Percentiles rank a stretch among this genome's conserved stretches.
These are phyloP conservation scores for Sandelia bainsii DNA, from an alignment of 2,797 vertebrate genomes.

Conservation along the genomic window DNA sequence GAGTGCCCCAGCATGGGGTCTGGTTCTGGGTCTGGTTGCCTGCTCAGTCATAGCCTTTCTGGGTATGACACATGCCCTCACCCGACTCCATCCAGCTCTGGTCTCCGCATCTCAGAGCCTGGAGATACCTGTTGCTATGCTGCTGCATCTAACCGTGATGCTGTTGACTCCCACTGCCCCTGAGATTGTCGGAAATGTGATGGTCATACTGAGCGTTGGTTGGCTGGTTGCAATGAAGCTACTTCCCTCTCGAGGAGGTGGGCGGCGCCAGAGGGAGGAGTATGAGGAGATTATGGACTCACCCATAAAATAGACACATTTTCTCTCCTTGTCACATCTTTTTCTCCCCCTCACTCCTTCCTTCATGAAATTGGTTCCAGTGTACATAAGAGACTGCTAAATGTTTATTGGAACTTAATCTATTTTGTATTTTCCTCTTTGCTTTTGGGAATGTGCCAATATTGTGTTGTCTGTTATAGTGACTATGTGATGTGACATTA, in stretches of 20 bases:
- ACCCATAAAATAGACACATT: conserved; percentile 90
- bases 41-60: conserved; percentile 93
- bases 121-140: conserved; percentile 93
- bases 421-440: conserved; percentile 82
- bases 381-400: conserved; percentile 74
- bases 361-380: conserved; percentile 26
- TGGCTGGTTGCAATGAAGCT: conserved; percentile 93
- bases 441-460: conserved; percentile 82
- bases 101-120: conserved; percentile 96
- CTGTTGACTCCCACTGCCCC: conserved; percentile 88
- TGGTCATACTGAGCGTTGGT: conserved; percentile 92
- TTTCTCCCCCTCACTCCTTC: conserved; percentile 8
- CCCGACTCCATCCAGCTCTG: conserved; percentile 94
- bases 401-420: conserved; percentile 76
- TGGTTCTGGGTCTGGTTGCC: conserved; percentile 90
- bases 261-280: conserved; percentile 87
- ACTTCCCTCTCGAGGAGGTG: conserved; percentile 84
- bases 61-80: conserved; percentile 93
- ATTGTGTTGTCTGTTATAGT: conserved; percentile 78
- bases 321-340: not conserved
- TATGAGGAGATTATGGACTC: conserved; percentile 97
- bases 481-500: conserved; percentile 77
- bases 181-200: conserved; percentile 89
- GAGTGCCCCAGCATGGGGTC: conserved; percentile 91
- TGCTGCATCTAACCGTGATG: conserved; percentile 90